Percentiles rank a stretch among this genome's conserved stretches.
Evolutionary conservation across 2,888 invertebrate species (phyloP).

Genomic region (Tanaodytes sp.): DNA sequence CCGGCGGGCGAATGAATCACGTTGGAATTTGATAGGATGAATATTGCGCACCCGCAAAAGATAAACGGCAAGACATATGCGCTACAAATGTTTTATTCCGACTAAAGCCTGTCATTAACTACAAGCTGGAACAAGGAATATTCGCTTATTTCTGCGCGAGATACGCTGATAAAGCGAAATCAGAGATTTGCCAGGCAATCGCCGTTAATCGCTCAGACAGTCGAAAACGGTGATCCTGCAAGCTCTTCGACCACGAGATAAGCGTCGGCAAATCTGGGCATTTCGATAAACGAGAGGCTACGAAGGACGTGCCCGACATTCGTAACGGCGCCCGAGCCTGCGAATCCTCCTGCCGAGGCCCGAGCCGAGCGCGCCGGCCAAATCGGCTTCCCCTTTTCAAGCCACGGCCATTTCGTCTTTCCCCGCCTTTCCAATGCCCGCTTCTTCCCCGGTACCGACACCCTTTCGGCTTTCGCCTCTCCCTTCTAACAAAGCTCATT

Average conservation of each 20-base stretch:
- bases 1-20: too few species aligned
- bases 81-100: too few species aligned
- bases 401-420: constrained; percentile 34
- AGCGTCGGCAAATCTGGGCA: constrained; percentile 45
- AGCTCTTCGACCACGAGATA: constrained; percentile 39
- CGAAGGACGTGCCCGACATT: constrained; percentile 47
- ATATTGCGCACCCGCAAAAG: too few species aligned
- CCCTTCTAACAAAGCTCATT: constrained; percentile 64
- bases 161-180: constrained; percentile 48
- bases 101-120: too few species aligned
- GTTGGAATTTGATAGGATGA: too few species aligned
- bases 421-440: too few species aligned
- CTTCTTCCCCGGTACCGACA: too few species aligned
- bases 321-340: constrained; percentile 22
- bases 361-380: constrained; percentile 7
- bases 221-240: constrained; percentile 44
- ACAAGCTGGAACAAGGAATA: too few species aligned
- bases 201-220: constrained; percentile 49
- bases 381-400: constrained; percentile 22
- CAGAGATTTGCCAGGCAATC: constrained; percentile 41
- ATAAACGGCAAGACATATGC: too few species aligned
- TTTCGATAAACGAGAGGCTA: constrained; percentile 41
- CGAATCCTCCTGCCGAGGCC: constrained; percentile 24
- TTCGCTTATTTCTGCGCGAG: too few species aligned
- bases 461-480: constrained; percentile 20